Conservation (phyloP, 2,113 vertebrate genomes). For the Motacilla alba region DNA sequence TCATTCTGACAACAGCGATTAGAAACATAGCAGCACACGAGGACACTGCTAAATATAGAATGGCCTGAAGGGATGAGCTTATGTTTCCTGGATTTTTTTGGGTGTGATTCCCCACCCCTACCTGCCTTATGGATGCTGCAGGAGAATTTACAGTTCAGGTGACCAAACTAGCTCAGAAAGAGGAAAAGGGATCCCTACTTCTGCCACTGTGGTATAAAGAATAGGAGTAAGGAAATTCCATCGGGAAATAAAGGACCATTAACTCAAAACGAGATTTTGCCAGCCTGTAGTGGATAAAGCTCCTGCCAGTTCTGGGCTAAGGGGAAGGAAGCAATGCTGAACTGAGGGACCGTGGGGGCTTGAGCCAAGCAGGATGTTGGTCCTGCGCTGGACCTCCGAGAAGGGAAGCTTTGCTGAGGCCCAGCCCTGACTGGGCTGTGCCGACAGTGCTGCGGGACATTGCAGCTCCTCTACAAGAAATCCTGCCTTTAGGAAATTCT, state of each 20-base stretch:
- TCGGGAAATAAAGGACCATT: neutral
- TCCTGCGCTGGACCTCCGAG: neutral
- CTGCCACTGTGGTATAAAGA: neutral
- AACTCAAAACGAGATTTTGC: neutral
- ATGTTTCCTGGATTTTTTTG: neutral
- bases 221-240: neutral
- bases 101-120: neutral
- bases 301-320: neutral
- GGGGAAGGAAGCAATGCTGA: neutral
- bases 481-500: neutral
- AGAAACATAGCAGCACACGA: neutral
- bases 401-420: neutral
- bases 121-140: neutral
- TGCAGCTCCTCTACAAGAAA: neutral
- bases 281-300: neutral
- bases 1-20: neutral
- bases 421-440: neutral
- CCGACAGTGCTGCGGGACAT: neutral
- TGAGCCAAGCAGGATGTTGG: neutral
- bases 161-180: neutral
- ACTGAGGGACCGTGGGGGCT: neutral
- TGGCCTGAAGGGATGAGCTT: neutral
- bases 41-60: constrained; percentile 31
- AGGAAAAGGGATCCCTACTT: neutral
- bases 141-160: neutral